Evolutionary conservation across 2,797 vertebrate species (phyloP), one percentile per base, ranked within the genome.

Genomic region (Melanotaenia boesemani): DNA sequence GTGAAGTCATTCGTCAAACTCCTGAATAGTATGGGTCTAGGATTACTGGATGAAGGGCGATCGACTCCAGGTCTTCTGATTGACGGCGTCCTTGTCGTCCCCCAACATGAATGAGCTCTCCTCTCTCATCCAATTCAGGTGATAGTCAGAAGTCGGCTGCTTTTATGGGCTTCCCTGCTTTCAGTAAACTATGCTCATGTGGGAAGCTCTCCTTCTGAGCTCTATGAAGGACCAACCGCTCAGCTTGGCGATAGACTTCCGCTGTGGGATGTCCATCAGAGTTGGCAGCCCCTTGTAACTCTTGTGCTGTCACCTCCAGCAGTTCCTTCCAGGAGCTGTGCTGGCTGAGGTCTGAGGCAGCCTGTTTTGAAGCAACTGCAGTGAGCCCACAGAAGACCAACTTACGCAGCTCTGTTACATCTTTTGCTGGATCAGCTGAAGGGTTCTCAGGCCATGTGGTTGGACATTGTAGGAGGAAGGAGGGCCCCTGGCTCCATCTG

Each of bases 1-100:
- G 1, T 0, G 1, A 5, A 65, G 63, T 5, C 6, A 0, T 5
- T 11, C 8, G n/a, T 72, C 11, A 15, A 57, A 16, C 0, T 64
- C 62, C 10, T 16, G 52, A 70, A 57, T 72, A 61, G 2, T 5
- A 5, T 0, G 30, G 39, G 12, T 63, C 70, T 15, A 63, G 30
- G 12, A 56, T 50, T 11, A 60, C 8, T 18, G 56, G 41, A 26
- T 62, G 60, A 8, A 4, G 12, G 9, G 0, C 26, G 2, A 4
- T 7, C 2, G 0, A 28, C 13, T 24, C 30, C 7, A 69, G 56
- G 1, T 59, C 39, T n/a, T 59, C 67, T 6, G 44, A 34, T 22
- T 46, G 6, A 1, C 12, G 0, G 12, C 67, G 26, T n/a, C n/a
- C n/a, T n/a, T n/a, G n/a, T 18, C 1, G 1, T 36, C 39, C 39